These are phyloP conservation scores for Neodontobutis hainanensis DNA, from an alignment of 2,113 vertebrate species.

Conservation along the genomic window DNA sequence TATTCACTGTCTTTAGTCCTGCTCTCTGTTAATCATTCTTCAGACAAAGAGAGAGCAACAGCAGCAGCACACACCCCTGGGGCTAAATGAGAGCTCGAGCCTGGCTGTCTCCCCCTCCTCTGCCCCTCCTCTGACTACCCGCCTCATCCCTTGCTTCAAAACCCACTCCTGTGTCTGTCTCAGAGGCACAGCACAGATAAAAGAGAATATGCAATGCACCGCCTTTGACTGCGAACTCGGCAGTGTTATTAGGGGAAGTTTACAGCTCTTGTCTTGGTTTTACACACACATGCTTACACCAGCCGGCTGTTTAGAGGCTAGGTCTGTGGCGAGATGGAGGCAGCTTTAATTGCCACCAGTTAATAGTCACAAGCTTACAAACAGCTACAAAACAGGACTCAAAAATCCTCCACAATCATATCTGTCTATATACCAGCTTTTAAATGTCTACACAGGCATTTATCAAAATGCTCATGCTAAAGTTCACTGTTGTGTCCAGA, in stretches of 20 bases:
- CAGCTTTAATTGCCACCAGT: slow-evolving; percentile 14
- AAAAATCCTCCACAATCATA: not conserved
- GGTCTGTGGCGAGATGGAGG: slow-evolving; percentile 15
- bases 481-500: slow-evolving; percentile 9
- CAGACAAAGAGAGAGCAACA: slow-evolving; percentile 73
- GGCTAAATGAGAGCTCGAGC: slow-evolving; percentile 64
- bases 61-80: slow-evolving; percentile 63
- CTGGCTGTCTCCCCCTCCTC: slow-evolving; percentile 51
- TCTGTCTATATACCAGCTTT: not conserved
- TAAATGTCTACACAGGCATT: not conserved
- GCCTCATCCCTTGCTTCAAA: slow-evolving; percentile 61
- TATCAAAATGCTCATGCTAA: not conserved
- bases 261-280: slow-evolving; percentile 58
- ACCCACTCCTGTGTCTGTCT: slow-evolving; percentile 69
- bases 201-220: slow-evolving; percentile 76
- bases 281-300: slow-evolving; percentile 46
- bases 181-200: slow-evolving; percentile 71
- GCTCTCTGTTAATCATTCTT: slow-evolving; percentile 65
- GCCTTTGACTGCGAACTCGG: slow-evolving; percentile 69
- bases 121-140: slow-evolving; percentile 53
- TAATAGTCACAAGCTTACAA: slow-evolving; percentile 5
- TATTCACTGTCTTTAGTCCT: slow-evolving; percentile 54
- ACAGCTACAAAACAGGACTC: not conserved
- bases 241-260: slow-evolving; percentile 63
- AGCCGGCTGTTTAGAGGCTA: slow-evolving; percentile 44